Percentiles rank a stretch among this genome's conserved stretches.
These are phyloP conservation scores for Mythimna impura DNA, from an alignment of 2,888 invertebrate genomes.

Conservation along the genomic window DNA sequence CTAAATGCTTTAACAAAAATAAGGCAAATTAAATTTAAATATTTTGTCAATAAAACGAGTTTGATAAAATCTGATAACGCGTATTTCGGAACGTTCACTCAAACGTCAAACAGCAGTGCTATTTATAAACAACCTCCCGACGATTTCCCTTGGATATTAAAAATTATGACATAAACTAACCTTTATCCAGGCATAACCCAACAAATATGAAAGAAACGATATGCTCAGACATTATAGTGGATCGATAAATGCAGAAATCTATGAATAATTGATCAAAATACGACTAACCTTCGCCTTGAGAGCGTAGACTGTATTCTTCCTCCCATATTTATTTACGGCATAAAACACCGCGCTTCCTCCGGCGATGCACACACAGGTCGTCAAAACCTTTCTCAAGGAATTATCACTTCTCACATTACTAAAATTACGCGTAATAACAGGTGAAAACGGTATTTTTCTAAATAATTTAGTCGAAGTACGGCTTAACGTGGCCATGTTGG, in stretches of 20 bases:
- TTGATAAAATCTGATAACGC: slow-evolving; percentile 14
- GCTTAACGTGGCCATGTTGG: slow-evolving; percentile 89
- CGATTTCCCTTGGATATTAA: slow-evolving; percentile 66
- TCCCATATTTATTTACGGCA: slow-evolving; percentile 79
- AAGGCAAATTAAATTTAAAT: neutral
- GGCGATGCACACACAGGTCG: slow-evolving; percentile 85
- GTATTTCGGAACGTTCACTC: slow-evolving; percentile 65
- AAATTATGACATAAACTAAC: slow-evolving; percentile 70
- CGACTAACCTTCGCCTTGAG: slow-evolving; percentile 87
- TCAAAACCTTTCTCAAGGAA: slow-evolving; percentile 75
- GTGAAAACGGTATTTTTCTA: slow-evolving; percentile 80
- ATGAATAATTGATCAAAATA: slow-evolving; percentile 51
- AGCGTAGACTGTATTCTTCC: slow-evolving; percentile 83
- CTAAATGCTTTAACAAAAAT: neutral
- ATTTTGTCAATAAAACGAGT: slow-evolving; percentile 6
- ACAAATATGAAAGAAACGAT: neutral
- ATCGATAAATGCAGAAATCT: slow-evolving; percentile 41
- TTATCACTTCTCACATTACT: slow-evolving; percentile 78
- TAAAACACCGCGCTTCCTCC: slow-evolving; percentile 84
- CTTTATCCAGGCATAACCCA: slow-evolving; percentile 5
- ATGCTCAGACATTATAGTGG: neutral
- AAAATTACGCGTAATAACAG: slow-evolving; percentile 78
- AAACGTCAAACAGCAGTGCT: slow-evolving; percentile 75
- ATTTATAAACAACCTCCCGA: slow-evolving; percentile 77
- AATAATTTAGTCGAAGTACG: slow-evolving; percentile 85